Conservation (phyloP, 1,140 invertebrate genomes). For the Megalopta genalis region DNA sequence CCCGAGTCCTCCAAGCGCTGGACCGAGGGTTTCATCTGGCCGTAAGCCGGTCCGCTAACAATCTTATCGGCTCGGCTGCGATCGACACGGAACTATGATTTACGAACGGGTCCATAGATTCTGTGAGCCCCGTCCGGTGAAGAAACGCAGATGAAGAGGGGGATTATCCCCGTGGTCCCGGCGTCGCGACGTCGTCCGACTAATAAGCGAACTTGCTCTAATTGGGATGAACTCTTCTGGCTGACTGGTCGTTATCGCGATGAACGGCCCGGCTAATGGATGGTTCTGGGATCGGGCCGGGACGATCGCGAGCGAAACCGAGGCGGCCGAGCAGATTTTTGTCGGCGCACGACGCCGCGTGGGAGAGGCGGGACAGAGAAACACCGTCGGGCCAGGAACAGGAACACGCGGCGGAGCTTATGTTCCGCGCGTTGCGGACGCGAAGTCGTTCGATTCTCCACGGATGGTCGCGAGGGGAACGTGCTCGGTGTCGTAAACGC, state of each 20-base stretch:
- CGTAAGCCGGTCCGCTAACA: too few species aligned
- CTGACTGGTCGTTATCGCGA: conserved; percentile 17
- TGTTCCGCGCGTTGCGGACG: background rate
- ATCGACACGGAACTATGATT: conserved; percentile 4
- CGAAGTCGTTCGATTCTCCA: conserved; percentile 27
- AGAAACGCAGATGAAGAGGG: background rate
- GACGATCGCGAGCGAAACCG: too few species aligned
- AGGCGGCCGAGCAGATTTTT: background rate
- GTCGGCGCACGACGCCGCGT: background rate
- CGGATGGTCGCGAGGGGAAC: background rate
- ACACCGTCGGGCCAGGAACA: too few species aligned
- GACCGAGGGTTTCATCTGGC: too few species aligned
- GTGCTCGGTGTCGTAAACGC: conserved; percentile 28
- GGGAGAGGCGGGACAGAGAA: background rate
- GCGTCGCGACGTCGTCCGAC: background rate
- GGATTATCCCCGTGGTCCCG: background rate
- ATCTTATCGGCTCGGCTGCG: too few species aligned
- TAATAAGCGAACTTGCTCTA: conserved; percentile 15
- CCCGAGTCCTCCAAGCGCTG: too few species aligned
- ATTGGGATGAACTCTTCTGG: background rate
- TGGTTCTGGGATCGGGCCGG: background rate
- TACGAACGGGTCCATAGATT: background rate
- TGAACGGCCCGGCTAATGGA: conserved; percentile 9
- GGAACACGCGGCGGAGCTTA: too few species aligned
- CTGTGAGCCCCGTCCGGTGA: too few species aligned